A percentile compares a stretch with the other conserved stretches of the same genome.
Evolutionary conservation across 2,113 vertebrate species (phyloP).

Genomic region (Brienomyrus brachyistius): DNA sequence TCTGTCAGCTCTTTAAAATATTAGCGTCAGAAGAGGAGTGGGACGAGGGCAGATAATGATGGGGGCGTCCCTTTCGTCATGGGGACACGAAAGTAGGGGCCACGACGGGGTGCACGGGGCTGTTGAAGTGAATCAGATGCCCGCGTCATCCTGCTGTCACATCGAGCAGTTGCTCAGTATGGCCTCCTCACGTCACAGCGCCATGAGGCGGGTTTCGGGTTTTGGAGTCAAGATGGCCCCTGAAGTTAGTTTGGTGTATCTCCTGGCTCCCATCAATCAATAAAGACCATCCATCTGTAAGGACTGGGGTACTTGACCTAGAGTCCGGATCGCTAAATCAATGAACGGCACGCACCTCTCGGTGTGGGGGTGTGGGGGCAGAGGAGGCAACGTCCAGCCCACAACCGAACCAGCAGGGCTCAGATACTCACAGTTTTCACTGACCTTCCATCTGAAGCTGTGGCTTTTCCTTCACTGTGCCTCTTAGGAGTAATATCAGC

Average conservation of each 20-base stretch:
- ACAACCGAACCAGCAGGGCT: background rate
- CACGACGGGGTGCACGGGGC: background rate
- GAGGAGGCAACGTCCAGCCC: background rate
- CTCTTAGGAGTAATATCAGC: background rate
- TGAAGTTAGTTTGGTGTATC: background rate
- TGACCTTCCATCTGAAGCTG: background rate
- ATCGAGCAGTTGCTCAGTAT: background rate
- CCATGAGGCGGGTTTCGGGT: background rate
- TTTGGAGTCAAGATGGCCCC: background rate
- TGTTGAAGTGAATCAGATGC: background rate
- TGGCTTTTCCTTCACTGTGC: background rate
- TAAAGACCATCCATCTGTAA: background rate
- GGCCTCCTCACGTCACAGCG: background rate
- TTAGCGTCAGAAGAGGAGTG: background rate
- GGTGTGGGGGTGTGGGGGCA: background rate
- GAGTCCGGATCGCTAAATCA: background rate
- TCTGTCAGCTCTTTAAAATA: constrained; percentile 14
- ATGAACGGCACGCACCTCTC: too few relatives aligned
- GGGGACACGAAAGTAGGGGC: background rate
- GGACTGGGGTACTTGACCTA: background rate
- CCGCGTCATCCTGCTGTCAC: background rate
- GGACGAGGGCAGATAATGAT: background rate
- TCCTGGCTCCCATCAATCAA: background rate
- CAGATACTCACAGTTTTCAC: background rate
- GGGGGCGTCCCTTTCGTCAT: background rate